These are phyloP conservation scores for Paracanthobrama guichenoti DNA, from an alignment of 2,113 vertebrate genomes.

Conservation along the genomic window DNA sequence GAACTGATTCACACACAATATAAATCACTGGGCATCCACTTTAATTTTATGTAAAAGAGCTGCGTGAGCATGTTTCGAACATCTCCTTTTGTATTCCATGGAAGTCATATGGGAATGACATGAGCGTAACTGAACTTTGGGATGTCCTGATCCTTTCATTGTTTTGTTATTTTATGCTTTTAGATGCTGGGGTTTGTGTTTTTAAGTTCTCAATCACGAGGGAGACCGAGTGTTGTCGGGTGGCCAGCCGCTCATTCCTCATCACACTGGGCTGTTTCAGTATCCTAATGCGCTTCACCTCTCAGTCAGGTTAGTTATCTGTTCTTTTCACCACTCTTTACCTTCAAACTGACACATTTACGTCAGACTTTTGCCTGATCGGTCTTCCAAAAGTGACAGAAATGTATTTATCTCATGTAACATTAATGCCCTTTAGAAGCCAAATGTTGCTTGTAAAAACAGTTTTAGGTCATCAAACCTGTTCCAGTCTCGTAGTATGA, in stretches of 20 bases:
- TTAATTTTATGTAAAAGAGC: background rate
- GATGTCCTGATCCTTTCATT: background rate
- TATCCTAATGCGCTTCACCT: constrained; percentile 75
- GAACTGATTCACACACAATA: too few species aligned
- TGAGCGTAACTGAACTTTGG: background rate
- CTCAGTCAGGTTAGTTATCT: constrained; percentile 71
- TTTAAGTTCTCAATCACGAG: constrained; percentile 73
- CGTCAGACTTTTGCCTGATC: background rate
- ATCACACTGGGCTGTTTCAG: constrained; percentile 71
- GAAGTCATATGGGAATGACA: background rate
- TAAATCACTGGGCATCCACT: background rate
- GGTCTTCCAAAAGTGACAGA: background rate
- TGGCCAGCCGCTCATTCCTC: constrained; percentile 78
- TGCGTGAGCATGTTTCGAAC: background rate
- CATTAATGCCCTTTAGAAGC: background rate
- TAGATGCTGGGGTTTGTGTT: constrained; percentile 73
- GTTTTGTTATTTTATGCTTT: constrained; percentile 17
- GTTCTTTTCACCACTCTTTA: background rate
- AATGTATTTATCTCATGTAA: background rate
- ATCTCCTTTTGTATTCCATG: background rate
- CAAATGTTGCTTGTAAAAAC: background rate
- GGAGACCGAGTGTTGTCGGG: constrained; percentile 75
- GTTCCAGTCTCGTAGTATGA: background rate
- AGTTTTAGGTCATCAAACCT: too few species aligned
- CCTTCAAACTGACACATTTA: background rate